Conservation (phyloP, 2,797 vertebrate genomes). For the Trematocara caparti region DNA sequence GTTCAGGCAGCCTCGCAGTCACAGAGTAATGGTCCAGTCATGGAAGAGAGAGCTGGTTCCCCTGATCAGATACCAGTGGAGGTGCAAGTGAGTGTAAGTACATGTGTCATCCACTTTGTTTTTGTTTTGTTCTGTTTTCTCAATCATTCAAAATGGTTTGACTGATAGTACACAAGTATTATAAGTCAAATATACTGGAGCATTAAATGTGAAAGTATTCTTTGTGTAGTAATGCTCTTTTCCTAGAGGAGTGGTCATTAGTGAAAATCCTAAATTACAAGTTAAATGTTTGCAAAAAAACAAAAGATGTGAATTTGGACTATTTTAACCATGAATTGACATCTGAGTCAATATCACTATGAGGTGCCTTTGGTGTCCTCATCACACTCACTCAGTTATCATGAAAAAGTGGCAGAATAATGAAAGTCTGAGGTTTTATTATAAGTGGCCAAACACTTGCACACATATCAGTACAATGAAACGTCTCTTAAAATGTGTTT, state of each 20-base stretch:
- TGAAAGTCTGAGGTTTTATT: too few relatives aligned
- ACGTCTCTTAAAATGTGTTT: too few relatives aligned
- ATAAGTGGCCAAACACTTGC: too few relatives aligned
- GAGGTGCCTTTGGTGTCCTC: too few relatives aligned
- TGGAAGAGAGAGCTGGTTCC: not conserved
- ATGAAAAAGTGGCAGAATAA: too few relatives aligned
- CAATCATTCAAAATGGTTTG: not conserved
- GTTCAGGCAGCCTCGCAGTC: not conserved
- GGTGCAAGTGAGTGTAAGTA: conserved; percentile 16
- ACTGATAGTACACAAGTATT: not conserved
- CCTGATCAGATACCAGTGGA: not conserved
- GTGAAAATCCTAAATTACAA: not conserved
- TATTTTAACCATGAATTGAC: not conserved
- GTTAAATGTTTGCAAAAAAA: not conserved
- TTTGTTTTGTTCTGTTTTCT: not conserved
- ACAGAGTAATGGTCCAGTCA: not conserved
- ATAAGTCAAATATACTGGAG: not conserved
- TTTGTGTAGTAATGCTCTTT: not conserved
- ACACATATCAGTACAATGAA: too few relatives aligned
- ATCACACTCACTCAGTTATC: too few relatives aligned
- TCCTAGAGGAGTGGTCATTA: not conserved
- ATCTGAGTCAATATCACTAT: too few relatives aligned
- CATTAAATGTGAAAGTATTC: not conserved
- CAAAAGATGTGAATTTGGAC: not conserved
- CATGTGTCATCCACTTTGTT: not conserved